Base-by-base conservation (phyloP, 2,797 vertebrate genomes). In the Crocidura indochinensis region DNA sequence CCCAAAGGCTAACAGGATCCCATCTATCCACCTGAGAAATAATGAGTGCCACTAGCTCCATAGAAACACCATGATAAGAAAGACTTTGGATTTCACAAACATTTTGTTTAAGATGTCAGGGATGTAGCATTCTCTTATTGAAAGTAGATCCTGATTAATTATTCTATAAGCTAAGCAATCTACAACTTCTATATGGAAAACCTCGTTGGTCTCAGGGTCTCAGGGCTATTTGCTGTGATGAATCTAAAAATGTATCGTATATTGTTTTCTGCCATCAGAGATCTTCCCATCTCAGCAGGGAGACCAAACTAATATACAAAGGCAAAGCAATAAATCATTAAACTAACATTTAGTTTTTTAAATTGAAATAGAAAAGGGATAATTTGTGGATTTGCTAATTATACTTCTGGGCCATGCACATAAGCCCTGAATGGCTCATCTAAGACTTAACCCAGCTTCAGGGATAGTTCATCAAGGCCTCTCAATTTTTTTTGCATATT, bases 331-430 rank as follows among this genome's bases (percentile, higher is more conserved):
- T 65, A 87, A 75, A 84, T 75, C 60, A 3, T 77, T 91, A 88
- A 75, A 79, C 86, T 83, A 91, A 84, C 64, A 76, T 84, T 93
- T 73, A 65, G 79, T 51, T 73, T 81, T 84, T 60, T 24, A 6
- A 91, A 64, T 80, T 77, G 27, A 75, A 90, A 79, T 24, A 92
- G 74, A 77, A 95, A 80, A 90, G 67, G 76, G 76, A 81, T 90
- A 17, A 91, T 56, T 74, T 8, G 2, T 73, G 56, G 60, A 84
- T 86, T 92, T 93, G 53, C 53, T 93, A 56, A 90, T 91, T 84
- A 79, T 10, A 75, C 49, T 85, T 92, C 67, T 27, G 29, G 12
- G 31, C 72, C 64, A 49, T 19, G 84, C n/a, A 49, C n/a, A 44
- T 46, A 10, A 73, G 79, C 46, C 56, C 65, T 27, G 29, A 90